phyloP scores from a whole-genome alignment of 2,113 vertebrate species.

The Brienomyrus brachyistius region DNA sequence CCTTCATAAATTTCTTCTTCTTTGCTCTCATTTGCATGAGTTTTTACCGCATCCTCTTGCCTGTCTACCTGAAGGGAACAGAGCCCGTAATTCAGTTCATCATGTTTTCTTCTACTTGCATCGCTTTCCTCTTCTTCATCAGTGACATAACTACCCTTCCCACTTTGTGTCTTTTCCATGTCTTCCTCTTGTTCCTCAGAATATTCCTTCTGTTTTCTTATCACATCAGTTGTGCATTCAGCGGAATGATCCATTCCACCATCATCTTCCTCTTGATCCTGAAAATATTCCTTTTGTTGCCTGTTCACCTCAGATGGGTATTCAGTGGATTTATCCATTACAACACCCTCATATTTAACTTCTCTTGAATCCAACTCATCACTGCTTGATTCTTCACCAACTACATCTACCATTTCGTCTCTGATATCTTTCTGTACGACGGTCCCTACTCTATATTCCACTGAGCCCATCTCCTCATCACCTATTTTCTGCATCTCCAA shows the following conservation, averaged over 20 bases:
- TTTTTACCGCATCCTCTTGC: not conserved
- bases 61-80: not conserved
- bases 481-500: not conserved
- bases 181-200: conserved; percentile 32
- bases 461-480: conserved; percentile 12
- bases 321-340: conserved; percentile 12
- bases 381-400: not conserved
- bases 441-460: not conserved
- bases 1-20: conserved; percentile 24
- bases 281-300: not conserved
- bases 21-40: conserved; percentile 19
- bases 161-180: conserved; percentile 28
- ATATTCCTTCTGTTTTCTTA: not conserved
- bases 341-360: conserved; percentile 25
- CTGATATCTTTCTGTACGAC: not conserved
- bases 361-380: conserved; percentile 15
- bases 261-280: conserved; percentile 28
- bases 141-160: conserved; percentile 29
- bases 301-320: conserved; percentile 22
- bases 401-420: not conserved
- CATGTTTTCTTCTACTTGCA: not conserved
- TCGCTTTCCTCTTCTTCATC: conserved; percentile 31
- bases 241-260: conserved; percentile 18
- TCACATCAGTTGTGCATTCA: conserved; percentile 26
- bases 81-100: not conserved